phyloP scores from a whole-genome alignment of 2,797 vertebrate species.

The Pseudocheirus occidentalis region DNA sequence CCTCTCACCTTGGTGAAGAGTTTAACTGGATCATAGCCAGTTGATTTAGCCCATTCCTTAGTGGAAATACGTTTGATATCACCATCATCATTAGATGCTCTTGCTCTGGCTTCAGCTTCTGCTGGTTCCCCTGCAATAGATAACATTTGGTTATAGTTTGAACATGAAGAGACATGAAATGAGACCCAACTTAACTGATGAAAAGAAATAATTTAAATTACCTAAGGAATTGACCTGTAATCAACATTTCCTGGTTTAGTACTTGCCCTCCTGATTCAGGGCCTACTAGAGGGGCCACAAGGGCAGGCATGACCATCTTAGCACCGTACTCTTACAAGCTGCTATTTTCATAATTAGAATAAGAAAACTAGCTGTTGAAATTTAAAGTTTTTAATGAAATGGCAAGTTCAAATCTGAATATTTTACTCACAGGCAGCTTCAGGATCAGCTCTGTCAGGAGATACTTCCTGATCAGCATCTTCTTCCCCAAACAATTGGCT shows the following conservation, averaged over 20 bases:
- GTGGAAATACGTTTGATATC: constrained; percentile 97
- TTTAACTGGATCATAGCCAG: constrained; percentile 93
- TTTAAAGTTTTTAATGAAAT: background rate
- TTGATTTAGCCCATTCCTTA: constrained; percentile 97
- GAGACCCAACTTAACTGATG: background rate
- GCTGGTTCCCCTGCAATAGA: constrained; percentile 91
- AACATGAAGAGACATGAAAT: constrained; percentile 3
- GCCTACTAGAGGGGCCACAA: background rate
- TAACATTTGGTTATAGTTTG: constrained; percentile 20
- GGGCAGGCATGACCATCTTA: background rate
- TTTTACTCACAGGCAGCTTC: constrained; percentile 95
- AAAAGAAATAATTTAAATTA: constrained; percentile 28
- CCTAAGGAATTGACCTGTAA: background rate
- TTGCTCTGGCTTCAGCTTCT: constrained; percentile 92
- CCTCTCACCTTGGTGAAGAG: constrained; percentile 96
- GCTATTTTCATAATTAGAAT: constrained; percentile 13
- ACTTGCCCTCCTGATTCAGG: background rate
- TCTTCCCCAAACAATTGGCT: constrained; percentile 99
- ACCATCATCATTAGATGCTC: constrained; percentile 94
- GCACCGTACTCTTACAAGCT: constrained; percentile 3
- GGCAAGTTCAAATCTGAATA: background rate
- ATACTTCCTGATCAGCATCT: constrained; percentile 98
- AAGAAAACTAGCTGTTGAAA: constrained; percentile 16
- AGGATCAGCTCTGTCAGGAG: constrained; percentile 97
- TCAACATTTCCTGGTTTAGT: background rate